Evolutionary conservation across 2,113 vertebrate species (phyloP).

Genomic region (Saccopteryx bilineata): DNA sequence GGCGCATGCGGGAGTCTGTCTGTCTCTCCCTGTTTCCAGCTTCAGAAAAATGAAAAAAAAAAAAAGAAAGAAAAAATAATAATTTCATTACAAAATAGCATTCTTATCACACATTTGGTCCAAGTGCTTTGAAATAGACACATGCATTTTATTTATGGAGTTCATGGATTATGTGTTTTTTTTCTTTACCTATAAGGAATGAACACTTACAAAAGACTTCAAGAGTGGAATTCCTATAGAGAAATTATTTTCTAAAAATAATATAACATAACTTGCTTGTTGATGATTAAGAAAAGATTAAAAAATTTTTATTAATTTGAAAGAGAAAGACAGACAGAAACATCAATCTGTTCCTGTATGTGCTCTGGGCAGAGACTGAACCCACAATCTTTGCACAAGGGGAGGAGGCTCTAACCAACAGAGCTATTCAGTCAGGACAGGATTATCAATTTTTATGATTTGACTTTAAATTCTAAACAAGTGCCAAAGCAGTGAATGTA

Average conservation of each 20-base stretch:
- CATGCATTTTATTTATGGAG: neutral
- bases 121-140: slow-evolving; percentile 18
- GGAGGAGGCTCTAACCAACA: too few relatives aligned
- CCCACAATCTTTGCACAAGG: too few relatives aligned
- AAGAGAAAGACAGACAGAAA: too few relatives aligned
- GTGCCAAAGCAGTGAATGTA: neutral
- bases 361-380: too few relatives aligned
- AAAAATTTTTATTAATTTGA: too few relatives aligned
- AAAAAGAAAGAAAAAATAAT: too few relatives aligned
- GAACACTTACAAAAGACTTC: neutral
- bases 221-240: neutral
- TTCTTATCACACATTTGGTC: neutral
- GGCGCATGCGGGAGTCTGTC: too few relatives aligned
- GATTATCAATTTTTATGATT: slow-evolving; percentile 25
- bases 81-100: neutral
- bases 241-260: slow-evolving; percentile 29
- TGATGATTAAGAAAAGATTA: neutral
- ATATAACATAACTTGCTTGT: neutral
- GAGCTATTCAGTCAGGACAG: too few relatives aligned
- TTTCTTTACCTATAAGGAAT: neutral
- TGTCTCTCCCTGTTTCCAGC: too few relatives aligned
- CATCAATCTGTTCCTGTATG: too few relatives aligned
- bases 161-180: neutral
- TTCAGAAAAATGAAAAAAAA: too few relatives aligned
- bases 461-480: slow-evolving; percentile 6